Base-by-base conservation (phyloP, 2,888 invertebrate species). In the Meteorus cinctellus region DNA sequence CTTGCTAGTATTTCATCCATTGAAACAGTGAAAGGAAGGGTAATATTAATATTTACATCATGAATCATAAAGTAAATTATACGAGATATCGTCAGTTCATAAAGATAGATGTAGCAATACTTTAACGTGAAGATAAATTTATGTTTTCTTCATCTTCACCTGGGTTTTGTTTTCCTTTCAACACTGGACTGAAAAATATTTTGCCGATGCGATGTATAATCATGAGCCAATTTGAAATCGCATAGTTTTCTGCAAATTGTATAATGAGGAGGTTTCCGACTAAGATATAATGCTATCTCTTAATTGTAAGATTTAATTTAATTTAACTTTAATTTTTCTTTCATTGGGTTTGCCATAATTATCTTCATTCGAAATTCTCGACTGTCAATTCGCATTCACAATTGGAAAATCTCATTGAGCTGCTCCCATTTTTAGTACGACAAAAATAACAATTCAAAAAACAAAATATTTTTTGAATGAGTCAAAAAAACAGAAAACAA, bases 31-130 rank as follows among this genome's bases (percentile, higher is more conserved):
- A 19, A 19, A 19, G 55, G 24, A 19, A 55, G 55, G 74, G 82
- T 84, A 85, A 86, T 88, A 84, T 88, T 87, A 88, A 87, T 89
- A 89, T 89, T 88, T 89, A 89, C 89, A 89, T 88, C 87, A 86
- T 89, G 84, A 87, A 85, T 86, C 82, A 84, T 83, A 85, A 83
- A 86, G 81, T 86, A 86, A 86, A 55, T 55, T 85, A 84, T 84
- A 86, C 83, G 83, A 85, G 78, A 74, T 70, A 82, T 84, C 83
- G 83, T 85, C 80, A 80, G 81, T 83, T 78, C 80, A 82, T 76
- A 69, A 19, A 78, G 80, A 75, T 80, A 82, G 79, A 76, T 79
- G 80, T 72, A 72, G 72, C 84, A 86, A 85, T 85, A 84, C 86
- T 83, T 82, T 82, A 84, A 85, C 82, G 83, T 84, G 81, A 81